These are phyloP conservation scores for Junonia oenone DNA, from an alignment of 2,888 invertebrate species.

Conservation along the genomic window DNA sequence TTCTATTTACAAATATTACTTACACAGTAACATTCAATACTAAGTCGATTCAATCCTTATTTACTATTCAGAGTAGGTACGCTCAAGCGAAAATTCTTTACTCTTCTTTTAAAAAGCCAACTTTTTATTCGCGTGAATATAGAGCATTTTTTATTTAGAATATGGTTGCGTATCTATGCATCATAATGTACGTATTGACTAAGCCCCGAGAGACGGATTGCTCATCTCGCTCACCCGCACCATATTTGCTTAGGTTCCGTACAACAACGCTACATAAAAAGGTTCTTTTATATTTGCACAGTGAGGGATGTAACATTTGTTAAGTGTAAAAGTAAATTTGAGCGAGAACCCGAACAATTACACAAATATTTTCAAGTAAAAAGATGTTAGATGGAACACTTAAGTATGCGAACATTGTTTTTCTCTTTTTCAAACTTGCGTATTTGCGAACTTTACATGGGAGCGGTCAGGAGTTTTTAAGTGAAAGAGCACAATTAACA, in stretches of 20 bases:
- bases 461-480: constrained; percentile 29
- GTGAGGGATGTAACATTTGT: constrained; percentile 40
- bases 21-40: not conserved
- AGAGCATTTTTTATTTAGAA: constrained; percentile 23
- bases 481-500: constrained; percentile 33
- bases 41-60: constrained; percentile 15
- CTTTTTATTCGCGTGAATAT: constrained; percentile 23
- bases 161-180: constrained; percentile 15
- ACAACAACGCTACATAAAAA: constrained; percentile 32
- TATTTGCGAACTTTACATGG: constrained; percentile 28
- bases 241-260: constrained; percentile 43
- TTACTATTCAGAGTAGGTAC: constrained; percentile 15
- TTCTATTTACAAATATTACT: not conserved
- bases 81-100: constrained; percentile 22
- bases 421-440: constrained; percentile 26
- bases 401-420: constrained; percentile 31
- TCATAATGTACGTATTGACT: constrained; percentile 27
- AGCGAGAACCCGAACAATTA: constrained; percentile 35
- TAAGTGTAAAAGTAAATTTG: constrained; percentile 49
- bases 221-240: constrained; percentile 29
- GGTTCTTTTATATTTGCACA: constrained; percentile 40
- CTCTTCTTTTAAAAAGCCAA: constrained; percentile 21
- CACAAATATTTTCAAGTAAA: constrained; percentile 31
- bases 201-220: constrained; percentile 27
- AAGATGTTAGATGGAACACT: constrained; percentile 28